Evolutionary conservation across 2,888 invertebrate species (phyloP), one percentile per base, ranked within the genome.

Genomic region (Euphydryas editha): DNA sequence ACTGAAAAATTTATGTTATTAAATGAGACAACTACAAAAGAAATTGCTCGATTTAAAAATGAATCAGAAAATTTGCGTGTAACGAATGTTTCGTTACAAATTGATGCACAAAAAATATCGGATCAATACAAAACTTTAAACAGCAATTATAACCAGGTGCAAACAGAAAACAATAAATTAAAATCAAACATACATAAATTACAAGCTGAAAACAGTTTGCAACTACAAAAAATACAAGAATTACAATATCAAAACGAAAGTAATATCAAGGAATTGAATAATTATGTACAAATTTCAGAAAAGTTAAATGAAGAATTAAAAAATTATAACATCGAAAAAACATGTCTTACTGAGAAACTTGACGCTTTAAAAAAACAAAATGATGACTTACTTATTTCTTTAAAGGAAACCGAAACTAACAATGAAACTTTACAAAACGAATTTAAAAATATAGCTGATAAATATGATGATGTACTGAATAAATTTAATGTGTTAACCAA

Each of bases 101-200:
- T 71, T 18, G 76, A 83, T 69, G 63, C 81, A 21, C 64, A 76
- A 62, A 71, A 68, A 20, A 56, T 75, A 20, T 58, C 69, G 7
- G 70, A 78, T 44, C 72, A 78, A 69, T 71, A 75, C 71, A 70
- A 75, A 68, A 66, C 56, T 39, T 65, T 72, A 10, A 62, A 65
- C 5, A 70, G 67, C 59, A 76, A 83, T 72, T 63, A 84, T 20
- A 69, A 73, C 62, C 55, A 61, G n/a, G 65, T 80, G 42, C 74
- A 74, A 62, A 75, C 74, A 37, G 77, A 81, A 69, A 80, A 81
- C 71, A 72, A 80, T 60, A 74, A 74, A 55, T 71, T 83, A 13
- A 78, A 72, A 74, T 62, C 65, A 46, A 68, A 75, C 65, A 66
- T 80, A 6, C 64, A 77, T 58, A 61, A 71, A 36, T 42, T 68